phyloP scores from a whole-genome alignment of 2,797 vertebrate species.

The Philypnodon macrostomus region DNA sequence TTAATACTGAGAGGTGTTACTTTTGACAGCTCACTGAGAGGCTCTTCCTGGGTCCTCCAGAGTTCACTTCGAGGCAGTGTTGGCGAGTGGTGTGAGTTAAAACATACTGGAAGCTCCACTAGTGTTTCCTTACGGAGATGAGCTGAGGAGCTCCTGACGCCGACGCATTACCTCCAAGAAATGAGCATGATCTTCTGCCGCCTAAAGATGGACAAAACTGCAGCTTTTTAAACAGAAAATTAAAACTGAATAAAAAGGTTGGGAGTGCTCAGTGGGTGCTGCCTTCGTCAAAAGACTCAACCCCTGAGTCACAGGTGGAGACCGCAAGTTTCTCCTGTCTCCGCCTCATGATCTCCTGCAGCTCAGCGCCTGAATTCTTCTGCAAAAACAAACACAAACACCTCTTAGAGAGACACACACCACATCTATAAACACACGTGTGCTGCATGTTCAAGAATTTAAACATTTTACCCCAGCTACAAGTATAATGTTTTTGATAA shows the following conservation, averaged over 20 bases:
- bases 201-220: constrained; percentile 62
- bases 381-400: constrained; percentile 48
- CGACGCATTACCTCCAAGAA: constrained; percentile 75
- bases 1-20: constrained; percentile 40
- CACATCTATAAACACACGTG: neutral
- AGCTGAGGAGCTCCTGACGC: constrained; percentile 69
- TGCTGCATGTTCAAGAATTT: neutral
- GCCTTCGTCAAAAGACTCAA: constrained; percentile 94
- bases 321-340: constrained; percentile 91
- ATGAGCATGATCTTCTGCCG: constrained; percentile 47
- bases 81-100: constrained; percentile 23
- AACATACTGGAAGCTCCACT: neutral
- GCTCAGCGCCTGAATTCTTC: constrained; percentile 85
- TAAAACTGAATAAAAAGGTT: neutral
- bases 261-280: constrained; percentile 79
- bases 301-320: constrained; percentile 88
- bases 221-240: constrained; percentile 9
- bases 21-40: constrained; percentile 20
- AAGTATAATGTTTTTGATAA: neutral
- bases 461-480: neutral
- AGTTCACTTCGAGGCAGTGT: constrained; percentile 29
- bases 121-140: constrained; percentile 50
- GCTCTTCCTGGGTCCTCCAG: constrained; percentile 1
- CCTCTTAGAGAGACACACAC: neutral
- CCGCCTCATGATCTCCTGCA: constrained; percentile 94